These are phyloP conservation scores for Polyodon spathula DNA, from an alignment of 2,113 vertebrate species.

Conservation along the genomic window DNA sequence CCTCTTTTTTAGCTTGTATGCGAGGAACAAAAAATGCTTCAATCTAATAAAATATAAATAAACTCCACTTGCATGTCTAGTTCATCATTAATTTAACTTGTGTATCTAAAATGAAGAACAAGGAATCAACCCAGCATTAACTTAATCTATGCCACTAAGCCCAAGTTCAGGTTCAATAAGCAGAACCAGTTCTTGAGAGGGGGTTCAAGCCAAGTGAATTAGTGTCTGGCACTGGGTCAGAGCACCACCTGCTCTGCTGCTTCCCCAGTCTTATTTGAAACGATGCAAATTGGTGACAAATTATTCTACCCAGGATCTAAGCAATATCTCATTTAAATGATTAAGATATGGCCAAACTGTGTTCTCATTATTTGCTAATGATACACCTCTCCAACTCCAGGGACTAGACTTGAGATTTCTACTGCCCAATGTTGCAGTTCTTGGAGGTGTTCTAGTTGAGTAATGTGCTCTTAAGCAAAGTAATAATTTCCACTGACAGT, in stretches of 20 bases:
- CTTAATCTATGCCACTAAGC: not conserved
- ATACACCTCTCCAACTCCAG: slow-evolving; percentile 27
- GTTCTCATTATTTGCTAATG: slow-evolving; percentile 38
- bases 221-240: slow-evolving; percentile 22
- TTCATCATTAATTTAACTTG: too few species aligned
- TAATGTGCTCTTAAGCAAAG: too few species aligned
- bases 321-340: slow-evolving; percentile 20
- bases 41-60: too few species aligned
- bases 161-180: not conserved
- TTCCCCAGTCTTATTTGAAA: slow-evolving; percentile 33
- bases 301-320: slow-evolving; percentile 47
- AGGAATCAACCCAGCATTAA: too few species aligned
- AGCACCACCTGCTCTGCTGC: slow-evolving; percentile 47
- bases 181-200: not conserved
- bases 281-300: slow-evolving; percentile 52
- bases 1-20: too few species aligned
- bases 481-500: too few species aligned
- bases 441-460: too few species aligned
- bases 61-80: too few species aligned
- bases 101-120: too few species aligned
- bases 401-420: slow-evolving; percentile 38
- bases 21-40: too few species aligned
- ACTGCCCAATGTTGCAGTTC: too few species aligned
- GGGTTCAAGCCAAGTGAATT: slow-evolving; percentile 20
- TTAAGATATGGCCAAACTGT: slow-evolving; percentile 37